These are phyloP conservation scores for Apostichopus californicus DNA, from an alignment of 35 echinoderm and acorn worm genomes.

Conservation along the genomic window DNA sequence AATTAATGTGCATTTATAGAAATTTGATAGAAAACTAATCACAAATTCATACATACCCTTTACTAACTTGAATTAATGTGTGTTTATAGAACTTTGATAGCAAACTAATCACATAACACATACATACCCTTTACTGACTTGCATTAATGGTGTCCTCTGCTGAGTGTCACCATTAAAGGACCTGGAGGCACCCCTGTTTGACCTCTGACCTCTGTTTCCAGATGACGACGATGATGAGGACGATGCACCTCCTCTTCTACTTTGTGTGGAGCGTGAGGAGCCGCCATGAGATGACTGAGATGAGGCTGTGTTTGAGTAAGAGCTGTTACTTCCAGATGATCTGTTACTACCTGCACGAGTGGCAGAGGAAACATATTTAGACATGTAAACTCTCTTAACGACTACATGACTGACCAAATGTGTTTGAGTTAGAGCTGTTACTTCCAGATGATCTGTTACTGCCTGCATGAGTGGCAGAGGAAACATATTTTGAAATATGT, in stretches of 20 bases:
- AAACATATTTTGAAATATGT: too few species aligned
- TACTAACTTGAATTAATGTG: too few species aligned
- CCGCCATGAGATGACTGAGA: neutral
- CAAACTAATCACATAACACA: too few species aligned
- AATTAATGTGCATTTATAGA: too few species aligned
- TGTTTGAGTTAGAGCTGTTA: neutral
- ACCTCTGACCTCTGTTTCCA: slow-evolving; percentile 37
- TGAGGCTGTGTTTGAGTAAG: neutral
- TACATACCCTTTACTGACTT: too few species aligned
- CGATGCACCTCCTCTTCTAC: neutral
- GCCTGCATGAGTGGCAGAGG: neutral
- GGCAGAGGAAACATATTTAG: too few species aligned
- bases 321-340: neutral
- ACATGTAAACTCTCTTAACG: too few species aligned
- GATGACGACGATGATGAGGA: neutral
- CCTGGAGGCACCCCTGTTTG: neutral
- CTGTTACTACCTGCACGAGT: neutral
- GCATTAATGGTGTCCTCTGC: neutral
- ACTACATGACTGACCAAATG: neutral
- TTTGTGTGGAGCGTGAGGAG: neutral
- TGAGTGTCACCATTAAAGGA: neutral
- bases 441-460: slow-evolving; percentile 2
- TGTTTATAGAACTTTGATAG: too few species aligned
- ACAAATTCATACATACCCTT: too few species aligned
- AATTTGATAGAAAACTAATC: too few species aligned